Conservation (phyloP, 2,888 invertebrate species). For the Trissoscelio sp. region DNA sequence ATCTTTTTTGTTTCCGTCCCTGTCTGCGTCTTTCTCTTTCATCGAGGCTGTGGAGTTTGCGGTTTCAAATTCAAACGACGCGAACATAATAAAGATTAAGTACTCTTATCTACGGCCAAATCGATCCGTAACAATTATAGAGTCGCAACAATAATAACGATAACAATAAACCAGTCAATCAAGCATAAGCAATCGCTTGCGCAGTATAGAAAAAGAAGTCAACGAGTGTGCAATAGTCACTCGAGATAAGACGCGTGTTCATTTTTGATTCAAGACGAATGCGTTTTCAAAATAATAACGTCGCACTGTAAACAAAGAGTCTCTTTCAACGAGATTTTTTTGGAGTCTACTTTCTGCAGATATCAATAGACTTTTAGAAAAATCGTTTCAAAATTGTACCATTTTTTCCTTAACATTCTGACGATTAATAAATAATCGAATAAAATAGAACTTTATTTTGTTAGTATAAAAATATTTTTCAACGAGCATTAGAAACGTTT, state of each 20-base stretch:
- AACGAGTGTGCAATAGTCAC: constrained; percentile 21
- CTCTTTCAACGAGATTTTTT: constrained; percentile 5
- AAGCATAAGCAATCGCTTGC: constrained; percentile 17
- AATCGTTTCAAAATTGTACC: too few relatives aligned
- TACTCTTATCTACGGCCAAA: constrained; percentile 49
- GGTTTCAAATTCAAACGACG: constrained; percentile 49
- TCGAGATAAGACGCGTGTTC: constrained; percentile 8
- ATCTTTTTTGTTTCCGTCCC: constrained; percentile 10
- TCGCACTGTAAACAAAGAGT: constrained; percentile 27
- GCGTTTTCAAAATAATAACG: constrained; percentile 17
- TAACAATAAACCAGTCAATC: constrained; percentile 54
- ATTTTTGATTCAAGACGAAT: not conserved
- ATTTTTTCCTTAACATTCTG: too few relatives aligned
- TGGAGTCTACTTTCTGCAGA: too few relatives aligned
- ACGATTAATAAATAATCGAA: too few relatives aligned
- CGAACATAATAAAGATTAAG: constrained; percentile 58
- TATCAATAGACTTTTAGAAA: too few relatives aligned
- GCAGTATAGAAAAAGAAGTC: constrained; percentile 2
- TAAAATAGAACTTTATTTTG: too few relatives aligned
- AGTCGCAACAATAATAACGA: constrained; percentile 53
- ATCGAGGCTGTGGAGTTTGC: constrained; percentile 43
- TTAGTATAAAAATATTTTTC: too few relatives aligned
- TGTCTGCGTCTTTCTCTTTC: constrained; percentile 4
- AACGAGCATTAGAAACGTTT: too few relatives aligned
- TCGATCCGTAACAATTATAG: constrained; percentile 58